Evolutionary conservation across 1,140 invertebrate genomes (phyloP), one percentile per base, ranked within the genome.

Genomic region (Metaphire vulgaris): DNA sequence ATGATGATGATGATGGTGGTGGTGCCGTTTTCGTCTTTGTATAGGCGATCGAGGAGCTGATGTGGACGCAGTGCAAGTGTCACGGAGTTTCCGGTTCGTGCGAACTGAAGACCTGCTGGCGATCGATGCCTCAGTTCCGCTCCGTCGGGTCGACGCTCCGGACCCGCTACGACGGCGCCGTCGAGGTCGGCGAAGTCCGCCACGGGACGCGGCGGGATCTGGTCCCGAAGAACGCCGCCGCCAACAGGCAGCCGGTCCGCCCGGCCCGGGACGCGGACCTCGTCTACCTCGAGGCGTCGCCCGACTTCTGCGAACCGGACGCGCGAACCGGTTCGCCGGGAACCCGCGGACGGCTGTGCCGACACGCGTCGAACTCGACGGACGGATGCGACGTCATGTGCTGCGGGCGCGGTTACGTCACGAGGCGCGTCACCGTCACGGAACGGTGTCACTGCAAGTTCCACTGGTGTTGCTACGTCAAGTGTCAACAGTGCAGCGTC

Each of bases 51-150:
- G 41, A 56, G 41, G 41, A 56, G 41, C 6, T 12, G 41, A 56
- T 56, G 41, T 56, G 41, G 41, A 56, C 21, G 41, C 41, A 56
- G 41, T 97, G 95, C 88, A 97, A 96, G 86, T 98, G 96, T 84
- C 96, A 98, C 85, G 96, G 96, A 12, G 94, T 98, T 30, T 96
- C 94, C 56, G 96, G 96, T 2, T 95, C 94, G 68, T 98, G 96
- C 84, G 94, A 93, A 6, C 90, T 97, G 85, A 92, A 92, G 84
- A 98, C 95, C 16, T 98, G 96, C 85, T 98, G 96, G 96, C 91
- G 92, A 12, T 56, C 41, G 41, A 56, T 56, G 41, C 41, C 41
- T 12, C 6, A 56, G 41, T 56, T 56, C 41, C 6, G 41, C 6
- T 12, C 41, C 41, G 41, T 56, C 6, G 41, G 6, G 21, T 56